Evolutionary conservation across 1,140 invertebrate species (phyloP), one percentile per base, ranked within the genome.

Genomic region (Stegodyphus mimosarum): DNA sequence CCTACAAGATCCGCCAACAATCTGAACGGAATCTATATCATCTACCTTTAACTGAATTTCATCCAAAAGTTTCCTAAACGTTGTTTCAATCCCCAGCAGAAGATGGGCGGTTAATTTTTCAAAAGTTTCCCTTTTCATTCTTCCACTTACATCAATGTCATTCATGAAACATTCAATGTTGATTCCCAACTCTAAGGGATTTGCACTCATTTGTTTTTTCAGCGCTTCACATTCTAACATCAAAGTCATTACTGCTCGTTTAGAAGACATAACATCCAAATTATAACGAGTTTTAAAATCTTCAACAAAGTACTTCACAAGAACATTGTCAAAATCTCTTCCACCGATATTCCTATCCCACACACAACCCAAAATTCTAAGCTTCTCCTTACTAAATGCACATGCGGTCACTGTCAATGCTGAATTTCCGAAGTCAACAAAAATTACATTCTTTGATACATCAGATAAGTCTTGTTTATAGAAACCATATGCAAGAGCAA

Each of bases 181-280:
- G 10, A 99, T 91, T 0, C 98, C 98, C 87, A 99, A 92, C 64
- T 93, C 94, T 0, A 96, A 97, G 48, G 96, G 52, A 71, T 89
- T 99, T 0, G 97, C 97, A n/a, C 97, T 99, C 98, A 99, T 99
- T 90, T 99, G 95, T 90, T 99, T 99, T 90, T 99, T 99, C 10
- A 99, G 89, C 90, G 98, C 99, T 89, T 99, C 98, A 71, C 97
- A 96, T 91, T 99, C 98, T 78, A 95, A 93, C 2, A 96, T 89
- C 2, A 99, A 92, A 88, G 98, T 93, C 50, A 98, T 89, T 89
- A 94, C 95, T 53, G 98, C 96, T 88, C 97, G 94, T 4, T 95
- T 93, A 90, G 96, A 97, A 70, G 99, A 92, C 89, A 96, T 96
- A 5, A 93, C 92, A 86, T 94, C 92, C 90, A 99, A 98, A 87